Evolutionary conservation across 2,113 vertebrate species (phyloP).

Genomic region (Anser brachyrhynchus): DNA sequence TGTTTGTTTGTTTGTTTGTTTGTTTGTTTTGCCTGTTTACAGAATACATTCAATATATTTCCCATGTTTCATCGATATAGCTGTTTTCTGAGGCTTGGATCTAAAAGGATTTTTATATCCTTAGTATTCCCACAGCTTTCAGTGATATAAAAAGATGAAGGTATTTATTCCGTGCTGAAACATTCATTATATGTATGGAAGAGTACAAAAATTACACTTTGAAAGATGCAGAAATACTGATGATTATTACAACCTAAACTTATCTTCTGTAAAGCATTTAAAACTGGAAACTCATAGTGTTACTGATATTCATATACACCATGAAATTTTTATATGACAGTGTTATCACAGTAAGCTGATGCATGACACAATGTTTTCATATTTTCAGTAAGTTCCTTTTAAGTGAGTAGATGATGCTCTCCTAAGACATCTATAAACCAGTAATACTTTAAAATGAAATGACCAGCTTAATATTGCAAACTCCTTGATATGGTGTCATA

Average conservation of each 20-base stretch:
- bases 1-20: no score
- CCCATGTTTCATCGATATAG: background rate
- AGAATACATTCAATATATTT: background rate
- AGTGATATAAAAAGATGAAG: background rate
- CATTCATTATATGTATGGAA: background rate
- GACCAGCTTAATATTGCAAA: background rate
- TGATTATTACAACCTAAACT: background rate
- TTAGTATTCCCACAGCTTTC: background rate
- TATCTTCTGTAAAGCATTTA: background rate
- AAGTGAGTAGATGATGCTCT: background rate
- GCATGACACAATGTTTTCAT: background rate
- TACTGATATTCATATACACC: background rate
- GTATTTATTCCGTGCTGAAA: background rate
- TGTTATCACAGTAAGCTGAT: background rate
- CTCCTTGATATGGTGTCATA: background rate
- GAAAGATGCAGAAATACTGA: background rate
- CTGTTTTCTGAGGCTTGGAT: background rate
- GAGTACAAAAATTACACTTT: background rate
- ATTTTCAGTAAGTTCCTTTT: background rate
- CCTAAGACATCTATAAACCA: background rate
- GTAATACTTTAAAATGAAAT: background rate
- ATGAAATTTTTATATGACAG: background rate
- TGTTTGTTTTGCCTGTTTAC: background rate
- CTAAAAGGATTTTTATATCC: background rate
- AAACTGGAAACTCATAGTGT: background rate